phyloP scores from a whole-genome alignment of 2,113 vertebrate species.

The Anser cygnoides region DNA sequence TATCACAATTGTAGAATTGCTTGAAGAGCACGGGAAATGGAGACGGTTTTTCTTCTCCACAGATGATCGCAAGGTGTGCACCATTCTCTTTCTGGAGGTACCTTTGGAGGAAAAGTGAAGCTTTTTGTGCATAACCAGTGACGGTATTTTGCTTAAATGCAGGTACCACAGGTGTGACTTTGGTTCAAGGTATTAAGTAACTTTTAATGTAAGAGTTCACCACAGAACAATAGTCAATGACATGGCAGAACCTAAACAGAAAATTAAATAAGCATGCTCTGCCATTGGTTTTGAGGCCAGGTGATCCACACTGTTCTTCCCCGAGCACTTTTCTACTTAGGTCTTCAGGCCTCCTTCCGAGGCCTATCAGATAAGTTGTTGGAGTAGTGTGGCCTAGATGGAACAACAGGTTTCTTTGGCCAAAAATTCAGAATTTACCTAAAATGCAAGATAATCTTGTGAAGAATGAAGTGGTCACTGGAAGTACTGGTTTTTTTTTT shows the following conservation, averaged over 20 bases:
- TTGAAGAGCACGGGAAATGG: rapidly evolving
- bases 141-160: background rate
- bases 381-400: background rate
- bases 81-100: background rate
- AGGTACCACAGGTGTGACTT: background rate
- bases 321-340: background rate
- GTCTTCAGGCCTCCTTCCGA: background rate
- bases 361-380: background rate
- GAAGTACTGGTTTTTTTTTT: background rate
- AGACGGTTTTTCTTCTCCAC: background rate
- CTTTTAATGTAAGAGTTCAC: background rate
- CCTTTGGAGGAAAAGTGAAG: background rate
- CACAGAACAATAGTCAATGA: background rate
- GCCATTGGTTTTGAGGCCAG: background rate
- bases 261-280: background rate
- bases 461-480: background rate
- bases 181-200: background rate
- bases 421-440: background rate
- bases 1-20: background rate
- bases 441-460: background rate
- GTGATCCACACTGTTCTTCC: background rate
- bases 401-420: background rate
- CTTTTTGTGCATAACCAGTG: background rate
- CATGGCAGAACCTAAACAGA: background rate
- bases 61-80: too few species aligned